Evolutionary conservation across 2,797 vertebrate species (phyloP).

Genomic region (Bradypus variegatus): DNA sequence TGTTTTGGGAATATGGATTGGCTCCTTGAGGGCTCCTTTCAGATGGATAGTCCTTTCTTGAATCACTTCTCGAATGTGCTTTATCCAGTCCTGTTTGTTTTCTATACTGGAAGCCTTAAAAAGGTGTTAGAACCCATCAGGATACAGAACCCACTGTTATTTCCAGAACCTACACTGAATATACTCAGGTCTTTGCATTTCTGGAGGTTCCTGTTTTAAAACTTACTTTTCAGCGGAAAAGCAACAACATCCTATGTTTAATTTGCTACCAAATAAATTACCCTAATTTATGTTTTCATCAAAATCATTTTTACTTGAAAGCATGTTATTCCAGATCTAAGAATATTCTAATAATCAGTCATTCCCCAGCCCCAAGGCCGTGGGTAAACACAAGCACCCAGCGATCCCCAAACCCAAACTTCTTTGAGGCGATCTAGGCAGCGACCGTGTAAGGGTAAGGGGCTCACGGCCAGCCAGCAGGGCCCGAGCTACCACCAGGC

Average conservation of each 20-base stretch:
- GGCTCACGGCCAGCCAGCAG: background rate
- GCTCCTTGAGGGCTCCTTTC: slow-evolving; percentile 96
- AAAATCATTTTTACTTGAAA: background rate
- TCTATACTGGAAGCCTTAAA: slow-evolving; percentile 95
- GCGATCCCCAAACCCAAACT: background rate
- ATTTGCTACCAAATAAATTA: background rate
- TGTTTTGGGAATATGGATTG: slow-evolving; percentile 95
- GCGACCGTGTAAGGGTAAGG: background rate
- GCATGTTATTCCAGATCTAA: background rate
- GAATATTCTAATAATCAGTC: background rate
- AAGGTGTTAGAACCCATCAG: background rate
- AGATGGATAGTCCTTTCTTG: slow-evolving; percentile 97
- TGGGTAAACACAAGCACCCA: background rate
- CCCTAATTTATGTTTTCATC: background rate
- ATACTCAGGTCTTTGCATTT: accelerated
- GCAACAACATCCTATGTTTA: background rate
- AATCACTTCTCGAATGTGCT: slow-evolving; percentile 98
- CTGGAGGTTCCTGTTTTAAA: background rate
- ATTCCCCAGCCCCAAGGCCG: background rate
- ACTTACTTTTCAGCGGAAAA: background rate
- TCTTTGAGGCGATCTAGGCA: background rate
- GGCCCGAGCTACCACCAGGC: background rate
- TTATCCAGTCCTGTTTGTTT: slow-evolving; percentile 99
- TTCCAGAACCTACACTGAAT: background rate
- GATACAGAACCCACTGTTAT: background rate